Base-by-base conservation (phyloP, 2,888 invertebrate genomes). In the Silvanus unidentatus region DNA sequence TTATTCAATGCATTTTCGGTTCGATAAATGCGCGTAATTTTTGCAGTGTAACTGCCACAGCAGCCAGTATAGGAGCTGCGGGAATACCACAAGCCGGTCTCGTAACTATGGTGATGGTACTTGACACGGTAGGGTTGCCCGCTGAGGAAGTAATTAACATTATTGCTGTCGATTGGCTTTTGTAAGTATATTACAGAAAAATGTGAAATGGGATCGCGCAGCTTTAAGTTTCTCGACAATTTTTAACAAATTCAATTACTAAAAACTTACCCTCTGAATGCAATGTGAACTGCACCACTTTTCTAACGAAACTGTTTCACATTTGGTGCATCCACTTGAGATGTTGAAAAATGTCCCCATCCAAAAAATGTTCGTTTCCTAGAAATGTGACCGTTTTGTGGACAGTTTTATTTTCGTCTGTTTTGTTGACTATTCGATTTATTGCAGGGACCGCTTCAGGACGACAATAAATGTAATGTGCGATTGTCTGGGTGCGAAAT, bases 51-150 rank as follows among this genome's bases (percentile, higher is more conserved):
- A 96, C 96, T 4, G 95, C 97, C 14, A 98, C 97, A 1, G 86
- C 95, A 43, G 97, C 97, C 1, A 95, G 95, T 59, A 94, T 98
- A 66, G 97, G 98, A 47, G 97, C 97, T 12, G 96, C 97, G 8
- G 95, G 96, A 38, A 93, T 98, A 60, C 96, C 96, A 3, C 94
- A 93, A 68, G 95, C 95, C 16, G 95, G 95, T 34, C 80, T 96
- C 59, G 90, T 95, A 39, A 96, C 95, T 66, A 91, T 96, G 88
- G 92, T 94, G 54, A 91, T 93, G 88, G 93, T 94, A 43, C 75
- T 94, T 58, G 91, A 93, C 69, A 91, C 93, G 6, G 87, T 94
- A 50, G 92, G 92, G 48, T 76, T 94, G 52, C 91, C 92, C 37
- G 87, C 90, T 0, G 88, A 91, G 67, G 92, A 93, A 69, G 90